Evolutionary conservation across 2,797 vertebrate species (phyloP), one percentile per base, ranked within the genome.

Genomic region (Sebastes vulpes): DNA sequence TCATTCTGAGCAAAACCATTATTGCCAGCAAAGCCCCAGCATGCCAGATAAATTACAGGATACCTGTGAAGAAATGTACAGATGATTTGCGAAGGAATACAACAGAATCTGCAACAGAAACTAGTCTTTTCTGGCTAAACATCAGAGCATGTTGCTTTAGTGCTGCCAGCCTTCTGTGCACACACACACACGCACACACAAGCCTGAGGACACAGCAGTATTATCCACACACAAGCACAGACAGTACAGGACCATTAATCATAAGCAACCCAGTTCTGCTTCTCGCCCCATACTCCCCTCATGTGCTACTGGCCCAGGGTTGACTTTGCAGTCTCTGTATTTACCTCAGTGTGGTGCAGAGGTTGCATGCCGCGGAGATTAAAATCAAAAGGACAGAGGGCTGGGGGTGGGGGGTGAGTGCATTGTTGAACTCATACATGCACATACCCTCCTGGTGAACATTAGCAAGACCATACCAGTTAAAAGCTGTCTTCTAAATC

Each of bases 251-350:
- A 65, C 75, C 74, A 92, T 92, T 91, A 91, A 90, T 93, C 90
- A 89, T 79, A 42, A 48, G 85, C 86, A 86, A 91, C 91, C 91
- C 71, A 91, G 89, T 92, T 93, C 84, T 89, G 83, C 77, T 85
- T 76, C 53, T 87, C 38, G 63, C 67, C 73, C 77, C 73, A 61
- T 38, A 79, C 81, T 82, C 65, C 21, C 85, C 75, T 82, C 77
- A n/a, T 60, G 80, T 60, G 66, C 79, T 82, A 70, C 65, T 59
- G 29, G 82, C 66, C 84, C 75, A 72, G 46, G 82, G 90, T 91
- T 88, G 85, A 90, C 90, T 90, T 82, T 87, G 88, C 90, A 84
- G 89, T 81, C 65, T 89, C 79, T 88, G 83, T 89, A 86, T 91
- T 92, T 86, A 92, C 88, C 79, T 83, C 86, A 63, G 74, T 52